These are phyloP conservation scores for Alitta virens DNA, from an alignment of 2,888 invertebrate species.

Conservation along the genomic window DNA sequence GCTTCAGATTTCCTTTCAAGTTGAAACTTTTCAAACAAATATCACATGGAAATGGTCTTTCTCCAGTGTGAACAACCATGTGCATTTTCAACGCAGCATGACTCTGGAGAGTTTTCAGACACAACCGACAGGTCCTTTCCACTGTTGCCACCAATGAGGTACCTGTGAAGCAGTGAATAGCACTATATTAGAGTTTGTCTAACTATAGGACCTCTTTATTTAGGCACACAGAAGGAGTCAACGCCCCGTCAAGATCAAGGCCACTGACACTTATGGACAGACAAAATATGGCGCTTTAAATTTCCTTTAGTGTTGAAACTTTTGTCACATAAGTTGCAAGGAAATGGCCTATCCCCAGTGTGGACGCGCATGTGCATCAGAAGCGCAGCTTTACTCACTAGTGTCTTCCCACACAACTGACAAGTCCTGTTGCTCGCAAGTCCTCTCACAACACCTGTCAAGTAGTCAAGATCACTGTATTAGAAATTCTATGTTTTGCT, in stretches of 20 bases:
- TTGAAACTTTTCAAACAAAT: background rate
- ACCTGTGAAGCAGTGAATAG: too few species aligned
- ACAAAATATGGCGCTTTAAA: background rate
- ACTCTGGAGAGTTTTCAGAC: background rate
- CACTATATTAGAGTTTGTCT: too few species aligned
- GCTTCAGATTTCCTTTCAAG: background rate
- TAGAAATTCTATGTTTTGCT: too few species aligned
- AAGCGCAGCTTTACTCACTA: background rate
- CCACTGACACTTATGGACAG: too few species aligned
- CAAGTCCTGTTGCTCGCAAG: background rate
- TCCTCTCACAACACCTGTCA: too few species aligned
- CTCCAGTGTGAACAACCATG: background rate
- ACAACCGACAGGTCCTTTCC: background rate
- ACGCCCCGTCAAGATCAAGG: too few species aligned
- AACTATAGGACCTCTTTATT: too few species aligned
- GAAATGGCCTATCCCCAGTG: conserved; percentile 8
- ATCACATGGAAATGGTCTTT: background rate
- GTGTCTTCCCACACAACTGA: conserved; percentile 7
- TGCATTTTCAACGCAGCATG: background rate
- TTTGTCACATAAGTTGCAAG: background rate
- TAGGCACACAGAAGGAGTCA: too few species aligned
- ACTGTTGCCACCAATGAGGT: background rate
- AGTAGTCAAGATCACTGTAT: too few species aligned
- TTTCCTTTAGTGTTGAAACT: background rate
- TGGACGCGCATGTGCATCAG: conserved; percentile 3